phyloP scores from a whole-genome alignment of 2,888 invertebrate species.

The Ptychoptera contaminata region DNA sequence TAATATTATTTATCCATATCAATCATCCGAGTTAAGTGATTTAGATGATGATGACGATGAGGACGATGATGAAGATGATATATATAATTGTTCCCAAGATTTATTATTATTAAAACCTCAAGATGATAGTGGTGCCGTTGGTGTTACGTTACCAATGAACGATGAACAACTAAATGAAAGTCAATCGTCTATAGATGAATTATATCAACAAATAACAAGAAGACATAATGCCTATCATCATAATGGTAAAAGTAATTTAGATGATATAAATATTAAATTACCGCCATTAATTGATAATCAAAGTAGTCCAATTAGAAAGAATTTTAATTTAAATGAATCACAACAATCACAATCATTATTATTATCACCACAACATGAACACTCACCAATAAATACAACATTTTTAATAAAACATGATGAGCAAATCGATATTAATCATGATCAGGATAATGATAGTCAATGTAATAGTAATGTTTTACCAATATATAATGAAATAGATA shows the following conservation, averaged over 20 bases:
- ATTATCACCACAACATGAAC: too few species aligned
- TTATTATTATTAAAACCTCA: constrained; percentile 9
- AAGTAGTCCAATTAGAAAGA: too few species aligned
- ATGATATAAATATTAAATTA: too few species aligned
- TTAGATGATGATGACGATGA: constrained; percentile 17
- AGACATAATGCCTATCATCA: constrained; percentile 10
- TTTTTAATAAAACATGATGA: too few species aligned
- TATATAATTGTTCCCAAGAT: constrained; percentile 16
- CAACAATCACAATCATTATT: too few species aligned
- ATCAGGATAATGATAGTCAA: too few species aligned
- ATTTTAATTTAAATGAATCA: too few species aligned
- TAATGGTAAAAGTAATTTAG: constrained; percentile 4
- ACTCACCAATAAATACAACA: too few species aligned
- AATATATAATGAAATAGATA: too few species aligned
- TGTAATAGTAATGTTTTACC: too few species aligned
- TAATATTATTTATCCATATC: constrained; percentile 21
- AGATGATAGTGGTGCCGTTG: constrained; percentile 7
- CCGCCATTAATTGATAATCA: too few species aligned
- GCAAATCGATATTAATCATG: too few species aligned
- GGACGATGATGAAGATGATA: constrained; percentile 23
- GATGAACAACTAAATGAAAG: constrained; percentile 12
- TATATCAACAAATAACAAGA: constrained; percentile 47
- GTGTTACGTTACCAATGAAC: constrained; percentile 12
- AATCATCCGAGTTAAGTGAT: constrained; percentile 30
- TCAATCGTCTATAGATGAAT: constrained; percentile 40